phyloP scores from a whole-genome alignment of 2,888 invertebrate genomes.

The Aporophyla lueneburgensis region DNA sequence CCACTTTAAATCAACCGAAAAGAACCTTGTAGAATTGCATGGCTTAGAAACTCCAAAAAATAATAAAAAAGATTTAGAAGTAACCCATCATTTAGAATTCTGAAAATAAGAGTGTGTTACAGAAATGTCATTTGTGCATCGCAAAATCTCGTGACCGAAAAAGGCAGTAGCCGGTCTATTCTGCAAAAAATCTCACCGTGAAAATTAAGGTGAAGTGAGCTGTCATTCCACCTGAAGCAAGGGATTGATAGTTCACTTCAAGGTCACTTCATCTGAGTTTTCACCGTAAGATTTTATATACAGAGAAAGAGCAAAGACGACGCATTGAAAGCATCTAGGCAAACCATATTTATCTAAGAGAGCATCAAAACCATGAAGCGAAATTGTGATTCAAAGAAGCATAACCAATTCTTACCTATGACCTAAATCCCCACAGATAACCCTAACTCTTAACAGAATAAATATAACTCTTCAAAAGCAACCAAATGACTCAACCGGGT shows the following conservation, averaged over 20 bases:
- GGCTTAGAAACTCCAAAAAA: background rate
- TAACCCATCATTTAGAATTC: background rate
- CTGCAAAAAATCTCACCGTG: background rate
- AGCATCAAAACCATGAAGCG: background rate
- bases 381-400: background rate
- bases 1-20: background rate
- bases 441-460: background rate
- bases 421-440: background rate
- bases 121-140: background rate
- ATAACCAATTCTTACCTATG: background rate
- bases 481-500: no score
- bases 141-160: background rate
- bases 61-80: background rate
- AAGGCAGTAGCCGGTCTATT: background rate
- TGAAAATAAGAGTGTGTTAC: slow-evolving; percentile 5
- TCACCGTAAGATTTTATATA: background rate
- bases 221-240: background rate
- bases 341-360: background rate
- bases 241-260: background rate
- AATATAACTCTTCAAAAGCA: no score
- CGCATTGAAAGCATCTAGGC: no score
- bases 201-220: background rate
- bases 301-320: background rate
- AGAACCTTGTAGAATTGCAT: background rate
- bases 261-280: background rate